Evolutionary conservation across 2,797 vertebrate species (phyloP), one percentile per base, ranked within the genome.

Genomic region (Eulemur coronatus): DNA sequence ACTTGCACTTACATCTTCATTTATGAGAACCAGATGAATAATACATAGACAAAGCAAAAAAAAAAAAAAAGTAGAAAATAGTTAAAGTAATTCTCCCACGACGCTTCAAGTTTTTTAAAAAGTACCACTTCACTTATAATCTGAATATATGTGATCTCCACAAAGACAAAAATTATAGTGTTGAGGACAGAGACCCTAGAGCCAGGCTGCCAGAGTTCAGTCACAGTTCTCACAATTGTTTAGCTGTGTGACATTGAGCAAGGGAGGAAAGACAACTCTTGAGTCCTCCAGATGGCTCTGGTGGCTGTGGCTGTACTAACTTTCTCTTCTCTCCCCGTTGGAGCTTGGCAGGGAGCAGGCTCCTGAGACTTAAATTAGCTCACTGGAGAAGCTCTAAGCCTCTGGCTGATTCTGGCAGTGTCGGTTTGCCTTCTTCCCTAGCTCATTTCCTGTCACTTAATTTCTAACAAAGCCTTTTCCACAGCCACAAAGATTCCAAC

Each of bases 171-270:
- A 67, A 12, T 17, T 61, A 18, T 1, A 57, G 15, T 6, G 11
- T 1, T 41, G 14, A 48, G 17, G 69, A 12, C 24, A 41, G 15
- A 33, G 38, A n/a, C 20, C 38, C 28, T 1, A 26, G 28, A 80
- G 72, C 3, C 18, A n/a, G 73, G 24, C 10, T 67, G 11, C 7
- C 2, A 28, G n/a, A 67, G 7, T 38, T 63, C 30, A 33, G 26
- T 28, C 26, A 17, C 35, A 84, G 69, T 38, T 46, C 17, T 7
- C 6, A 18, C 41, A 15, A 59, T 4, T 18, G 17, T 26, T 86
- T 0, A 43, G 1, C 9, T 43, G 2, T 17, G 11, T 67, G 61
- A 63, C 81, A 15, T 0, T 14, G 43, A 76, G 17, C 7, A 22
- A 59, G 35, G 57, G 61, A 24, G 20, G 35, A 75, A 11, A 22